Base-by-base conservation (phyloP, 2,797 vertebrate species). In the Sebastes kiyomatsui region DNA sequence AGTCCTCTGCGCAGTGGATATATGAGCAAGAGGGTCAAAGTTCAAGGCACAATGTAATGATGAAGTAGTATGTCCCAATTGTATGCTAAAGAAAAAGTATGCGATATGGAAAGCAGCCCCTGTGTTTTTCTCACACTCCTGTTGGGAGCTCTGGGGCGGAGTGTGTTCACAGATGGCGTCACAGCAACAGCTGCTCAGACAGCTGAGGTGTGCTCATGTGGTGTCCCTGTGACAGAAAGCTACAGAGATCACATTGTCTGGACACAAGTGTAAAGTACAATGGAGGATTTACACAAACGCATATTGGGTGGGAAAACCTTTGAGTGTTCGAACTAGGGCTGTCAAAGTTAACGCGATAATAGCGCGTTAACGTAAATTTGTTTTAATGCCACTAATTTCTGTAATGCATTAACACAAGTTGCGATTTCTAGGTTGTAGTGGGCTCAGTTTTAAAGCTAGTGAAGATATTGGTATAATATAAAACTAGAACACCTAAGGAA, bases 121-220 rank as follows among this genome's bases (percentile, higher is more conserved):
- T 38, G 35, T 38, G 35, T 38, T 38, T 85, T 85, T 90, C 75
- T 87, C 80, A 72, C 68, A 79, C 79, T 90, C 69, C 74, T 86
- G 67, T 87, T 75, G 64, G 79, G 64, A 78, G 82, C 71, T 72
- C 52, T 55, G 42, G 79, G 77, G 33, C 55, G 16, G 75, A 67
- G 69, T 77, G 73, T n/a, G 64, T 85, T 80, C 52, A 81, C 91
- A 90, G 91, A 92, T 92, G 86, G 82, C 54, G 62, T 89, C 85
- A 88, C n/a, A 1, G 69, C 54, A 86, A 75, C 93, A 94, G 93
- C 91, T 94, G 93, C 83, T 82, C 82, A 75, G 85, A 89, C 93
- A 93, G 93, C 92, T 93, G 92, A 93, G 91, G 75, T 84, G 79
- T 79, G 76, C 79, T 75, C 81, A 75, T 90, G 88, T 88, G 84